Evolutionary conservation across 2,797 vertebrate genomes (phyloP).

Genomic region (Poliocrania exsul): DNA sequence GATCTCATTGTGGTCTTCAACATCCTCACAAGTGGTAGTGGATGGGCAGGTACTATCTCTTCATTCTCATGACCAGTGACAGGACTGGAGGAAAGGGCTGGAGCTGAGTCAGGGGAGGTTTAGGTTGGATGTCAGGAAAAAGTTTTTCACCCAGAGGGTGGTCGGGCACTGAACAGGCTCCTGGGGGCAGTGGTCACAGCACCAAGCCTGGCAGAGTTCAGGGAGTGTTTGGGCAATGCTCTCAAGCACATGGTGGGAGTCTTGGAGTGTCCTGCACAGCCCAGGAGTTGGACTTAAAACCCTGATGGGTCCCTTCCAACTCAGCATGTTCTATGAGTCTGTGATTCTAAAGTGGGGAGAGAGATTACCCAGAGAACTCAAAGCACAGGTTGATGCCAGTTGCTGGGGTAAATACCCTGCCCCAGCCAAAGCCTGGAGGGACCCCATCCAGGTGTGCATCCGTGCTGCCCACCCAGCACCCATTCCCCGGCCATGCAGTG

Average conservation of each 20-base stretch:
- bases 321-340: neutral
- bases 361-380: neutral
- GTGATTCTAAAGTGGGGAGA: neutral
- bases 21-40: neutral
- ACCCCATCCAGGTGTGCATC: neutral
- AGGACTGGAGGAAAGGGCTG: neutral
- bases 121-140: neutral
- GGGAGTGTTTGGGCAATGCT: neutral
- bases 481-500: neutral
- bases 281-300: neutral
- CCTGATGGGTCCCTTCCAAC: neutral
- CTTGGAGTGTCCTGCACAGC: neutral
- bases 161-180: neutral
- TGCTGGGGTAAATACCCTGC: neutral
- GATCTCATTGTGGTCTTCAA: neutral
- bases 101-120: neutral
- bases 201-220: neutral
- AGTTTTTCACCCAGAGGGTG: neutral
- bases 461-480: rapidly evolving
- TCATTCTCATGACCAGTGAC: neutral
- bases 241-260: neutral
- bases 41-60: neutral
- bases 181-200: neutral
- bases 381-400: neutral
- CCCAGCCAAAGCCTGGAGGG: too few species aligned